A percentile compares a stretch with the other conserved stretches of the same genome.
Evolutionary conservation across 2,888 invertebrate species (phyloP).

Genomic region (Caenorhabditis plicata): DNA sequence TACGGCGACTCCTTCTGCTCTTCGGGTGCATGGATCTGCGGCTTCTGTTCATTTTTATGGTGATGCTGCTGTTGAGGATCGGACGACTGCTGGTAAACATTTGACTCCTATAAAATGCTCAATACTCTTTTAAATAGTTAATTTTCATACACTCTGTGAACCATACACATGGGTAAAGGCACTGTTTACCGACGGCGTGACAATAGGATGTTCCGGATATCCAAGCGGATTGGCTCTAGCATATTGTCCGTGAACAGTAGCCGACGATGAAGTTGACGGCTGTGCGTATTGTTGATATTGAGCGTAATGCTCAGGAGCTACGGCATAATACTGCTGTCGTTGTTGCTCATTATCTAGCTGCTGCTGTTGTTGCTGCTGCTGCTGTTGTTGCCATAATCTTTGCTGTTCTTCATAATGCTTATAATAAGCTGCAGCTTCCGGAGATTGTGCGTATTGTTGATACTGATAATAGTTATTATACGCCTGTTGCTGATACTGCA

Average conservation of each 20-base stretch:
- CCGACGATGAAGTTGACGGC: constrained; percentile 11
- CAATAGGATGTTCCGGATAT: constrained; percentile 16
- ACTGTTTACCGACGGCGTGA: constrained; percentile 41
- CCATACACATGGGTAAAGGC: constrained; percentile 40
- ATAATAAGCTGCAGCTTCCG: too few relatives aligned
- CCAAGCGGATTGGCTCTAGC: constrained; percentile 30
- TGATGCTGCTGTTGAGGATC: too few relatives aligned
- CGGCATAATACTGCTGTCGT: constrained; percentile 10
- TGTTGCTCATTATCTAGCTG: constrained; percentile 8
- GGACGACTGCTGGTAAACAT: too few relatives aligned
- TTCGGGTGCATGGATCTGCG: too few relatives aligned
- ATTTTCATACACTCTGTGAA: constrained; percentile 10
- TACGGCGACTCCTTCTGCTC: constrained; percentile 26
- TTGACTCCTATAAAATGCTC: too few relatives aligned
- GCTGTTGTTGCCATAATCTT: not conserved
- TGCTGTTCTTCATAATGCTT: constrained; percentile 10
- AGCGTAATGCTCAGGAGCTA: not conserved
- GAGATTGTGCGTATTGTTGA: constrained; percentile 5
- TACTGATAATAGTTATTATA: not conserved
- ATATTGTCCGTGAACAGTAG: constrained; percentile 33
- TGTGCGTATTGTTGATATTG: constrained; percentile 14
- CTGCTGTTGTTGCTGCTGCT: constrained; percentile 16
- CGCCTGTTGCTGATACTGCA: constrained; percentile 13
- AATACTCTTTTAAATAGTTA: too few relatives aligned
- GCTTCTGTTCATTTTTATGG: too few relatives aligned